These are phyloP conservation scores for Rhizomys pruinosus DNA, from an alignment of 2,113 vertebrate species.

Conservation along the genomic window DNA sequence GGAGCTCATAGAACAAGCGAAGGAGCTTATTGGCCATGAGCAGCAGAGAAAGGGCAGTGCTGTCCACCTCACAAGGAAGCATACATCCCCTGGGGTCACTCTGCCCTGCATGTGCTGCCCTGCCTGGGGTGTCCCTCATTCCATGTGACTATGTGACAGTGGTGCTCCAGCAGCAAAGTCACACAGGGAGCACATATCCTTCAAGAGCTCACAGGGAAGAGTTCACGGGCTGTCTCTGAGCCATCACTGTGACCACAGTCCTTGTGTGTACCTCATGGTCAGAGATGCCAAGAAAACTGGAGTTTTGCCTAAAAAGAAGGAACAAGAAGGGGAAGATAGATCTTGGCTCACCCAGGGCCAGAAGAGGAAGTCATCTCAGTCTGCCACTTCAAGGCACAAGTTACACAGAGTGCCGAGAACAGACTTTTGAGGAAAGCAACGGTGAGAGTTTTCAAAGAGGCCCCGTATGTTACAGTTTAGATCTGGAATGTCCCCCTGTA, in stretches of 20 bases:
- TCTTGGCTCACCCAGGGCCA: not conserved
- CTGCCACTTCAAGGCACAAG: not conserved
- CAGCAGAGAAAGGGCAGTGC: not conserved
- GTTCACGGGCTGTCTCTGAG: not conserved
- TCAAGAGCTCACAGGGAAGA: not conserved
- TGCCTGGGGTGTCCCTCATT: not conserved
- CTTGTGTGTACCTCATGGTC: not conserved
- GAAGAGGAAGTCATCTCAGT: not conserved
- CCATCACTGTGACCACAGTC: not conserved
- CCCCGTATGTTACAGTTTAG: not conserved
- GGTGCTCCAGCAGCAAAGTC: not conserved
- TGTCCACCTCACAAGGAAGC: not conserved
- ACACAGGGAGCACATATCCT: not conserved
- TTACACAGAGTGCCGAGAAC: not conserved
- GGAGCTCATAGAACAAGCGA: not conserved
- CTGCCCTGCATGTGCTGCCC: not conserved
- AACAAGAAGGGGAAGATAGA: not conserved
- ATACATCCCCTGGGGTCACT: not conserved
- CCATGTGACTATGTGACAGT: not conserved
- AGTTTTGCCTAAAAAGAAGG: not conserved
- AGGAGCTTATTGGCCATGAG: not conserved
- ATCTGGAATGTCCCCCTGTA: not conserved
- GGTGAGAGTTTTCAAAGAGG: not conserved
- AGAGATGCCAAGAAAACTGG: not conserved
- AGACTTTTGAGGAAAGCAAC: not conserved